These are phyloP conservation scores for Neopipo cinnamomea DNA, from an alignment of 2,113 vertebrate species.

Conservation along the genomic window DNA sequence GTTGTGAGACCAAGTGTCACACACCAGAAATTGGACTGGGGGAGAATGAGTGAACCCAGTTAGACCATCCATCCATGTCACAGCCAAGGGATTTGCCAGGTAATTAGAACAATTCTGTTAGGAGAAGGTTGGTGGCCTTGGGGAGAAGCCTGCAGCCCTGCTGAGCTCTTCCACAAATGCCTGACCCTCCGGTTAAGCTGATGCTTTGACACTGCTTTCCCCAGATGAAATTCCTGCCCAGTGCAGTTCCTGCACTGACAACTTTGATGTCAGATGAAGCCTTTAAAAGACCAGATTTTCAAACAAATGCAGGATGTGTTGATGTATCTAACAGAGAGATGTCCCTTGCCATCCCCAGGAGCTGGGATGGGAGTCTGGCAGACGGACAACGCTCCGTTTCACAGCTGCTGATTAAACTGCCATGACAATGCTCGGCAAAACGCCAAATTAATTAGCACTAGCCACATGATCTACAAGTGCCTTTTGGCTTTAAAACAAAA, in stretches of 20 bases:
- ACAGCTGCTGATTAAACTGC: constrained; percentile 9
- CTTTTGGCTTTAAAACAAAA: neutral
- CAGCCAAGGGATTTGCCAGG: neutral
- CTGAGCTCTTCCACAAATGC: neutral
- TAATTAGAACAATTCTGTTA: neutral
- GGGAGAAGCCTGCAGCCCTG: neutral
- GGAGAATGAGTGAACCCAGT: neutral
- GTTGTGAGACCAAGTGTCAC: neutral
- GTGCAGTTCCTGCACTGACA: neutral
- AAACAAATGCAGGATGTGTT: neutral
- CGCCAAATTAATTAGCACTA: neutral
- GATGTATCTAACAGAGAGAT: neutral
- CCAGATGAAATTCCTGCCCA: neutral
- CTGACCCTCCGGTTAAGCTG: neutral
- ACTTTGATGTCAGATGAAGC: neutral
- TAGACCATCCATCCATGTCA: neutral
- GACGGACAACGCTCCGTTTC: neutral
- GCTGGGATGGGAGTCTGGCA: neutral
- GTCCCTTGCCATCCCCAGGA: neutral
- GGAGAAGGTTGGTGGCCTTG: neutral
- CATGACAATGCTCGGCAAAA: neutral
- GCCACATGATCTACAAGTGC: neutral
- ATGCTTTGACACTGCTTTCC: neutral
- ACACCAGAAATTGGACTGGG: neutral
- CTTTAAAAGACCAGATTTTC: neutral